Conservation (phyloP, 2,797 vertebrate species). For the Pseudomugil gertrudae region DNA sequence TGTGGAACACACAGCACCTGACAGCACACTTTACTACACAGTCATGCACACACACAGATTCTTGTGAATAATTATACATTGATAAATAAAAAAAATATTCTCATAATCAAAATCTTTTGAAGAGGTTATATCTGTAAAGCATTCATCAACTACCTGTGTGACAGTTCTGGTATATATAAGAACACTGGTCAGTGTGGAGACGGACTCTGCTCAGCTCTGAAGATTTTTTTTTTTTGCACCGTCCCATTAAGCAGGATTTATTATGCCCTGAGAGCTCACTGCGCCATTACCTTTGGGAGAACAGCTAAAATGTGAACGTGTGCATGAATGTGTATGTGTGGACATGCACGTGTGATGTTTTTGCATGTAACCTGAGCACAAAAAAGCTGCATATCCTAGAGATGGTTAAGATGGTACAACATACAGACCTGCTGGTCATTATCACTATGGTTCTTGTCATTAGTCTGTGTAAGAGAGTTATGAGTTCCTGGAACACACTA, state of each 20-base stretch:
- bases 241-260: slow-evolving; percentile 82
- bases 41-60: slow-evolving; percentile 4
- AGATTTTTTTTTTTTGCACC: slow-evolving; percentile 63
- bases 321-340: slow-evolving; percentile 23
- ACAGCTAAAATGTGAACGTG: slow-evolving; percentile 47
- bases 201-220: slow-evolving; percentile 68
- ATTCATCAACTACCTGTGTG: slow-evolving; percentile 13
- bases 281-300: slow-evolving; percentile 78
- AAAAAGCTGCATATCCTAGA: slow-evolving; percentile 27
- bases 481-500: slow-evolving; percentile 60
- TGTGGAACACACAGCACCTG: slow-evolving; percentile 39
- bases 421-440: slow-evolving; percentile 66
- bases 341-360: slow-evolving; percentile 16
- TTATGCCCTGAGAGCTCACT: slow-evolving; percentile 73
- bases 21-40: slow-evolving; percentile 30
- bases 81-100: slow-evolving; percentile 34
- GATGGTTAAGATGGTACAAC: slow-evolving; percentile 59
- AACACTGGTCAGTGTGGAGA: slow-evolving; percentile 64
- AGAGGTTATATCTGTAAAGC: slow-evolving; percentile 25
- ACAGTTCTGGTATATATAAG: slow-evolving; percentile 53
- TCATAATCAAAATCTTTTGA: slow-evolving; percentile 27
- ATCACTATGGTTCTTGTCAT: slow-evolving; percentile 70
- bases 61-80: slow-evolving; percentile 33
- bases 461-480: slow-evolving; percentile 64
- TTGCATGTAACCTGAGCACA: slow-evolving; percentile 36